Evolutionary conservation across 2,113 vertebrate species (phyloP), one percentile per base, ranked within the genome.

Genomic region (Misgurnus anguillicaudatus): DNA sequence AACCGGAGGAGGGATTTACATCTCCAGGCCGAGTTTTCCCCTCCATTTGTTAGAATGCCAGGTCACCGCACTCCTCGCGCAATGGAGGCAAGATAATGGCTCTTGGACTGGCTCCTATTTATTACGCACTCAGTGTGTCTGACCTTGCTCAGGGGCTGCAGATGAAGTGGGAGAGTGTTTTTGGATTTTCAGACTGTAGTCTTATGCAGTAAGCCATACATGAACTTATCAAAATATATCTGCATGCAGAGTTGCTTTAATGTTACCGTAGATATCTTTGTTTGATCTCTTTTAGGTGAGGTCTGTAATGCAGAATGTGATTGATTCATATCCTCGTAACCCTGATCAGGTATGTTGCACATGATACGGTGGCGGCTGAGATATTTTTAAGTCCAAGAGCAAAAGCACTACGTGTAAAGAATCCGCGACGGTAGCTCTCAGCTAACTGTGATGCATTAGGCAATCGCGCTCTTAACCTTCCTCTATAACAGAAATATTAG

Each of bases 1-100:
- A 94, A 93, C 90, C 86, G 85, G 92, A 76, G 82, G 83, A 88
- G 85, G 94, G 93, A 95, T 96, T 98, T 95, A 95, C 94, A 95
- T 96, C 95, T 96, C 90, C 21, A 89, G 85, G 87, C 87, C 89
- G 66, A 92, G 91, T 94, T 96, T 97, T 96, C 94, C 94, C 94
- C 94, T 98, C 95, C 95, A 96, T 98, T 98, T 97, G 95, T 94
- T 94, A 90, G 91, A 92, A 91, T 92, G 92, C 88, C 92, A 96
- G 96, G 96, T 98, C 95, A 96, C 87, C 90, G 93, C 94, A 91
- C 90, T 85, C 90, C 93, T 94, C 89, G 87, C 86, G 90, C 92
- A 90, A 92, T 91, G 93, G 88, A 90, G 87, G 91, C 90, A 93
- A 94, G 92, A 94, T 95, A 96, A 97, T 95, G 94, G 94, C 90